Evolutionary conservation across 2,888 invertebrate genomes (phyloP), one percentile per base, ranked within the genome.

Genomic region (Callosobruchus maculatus): DNA sequence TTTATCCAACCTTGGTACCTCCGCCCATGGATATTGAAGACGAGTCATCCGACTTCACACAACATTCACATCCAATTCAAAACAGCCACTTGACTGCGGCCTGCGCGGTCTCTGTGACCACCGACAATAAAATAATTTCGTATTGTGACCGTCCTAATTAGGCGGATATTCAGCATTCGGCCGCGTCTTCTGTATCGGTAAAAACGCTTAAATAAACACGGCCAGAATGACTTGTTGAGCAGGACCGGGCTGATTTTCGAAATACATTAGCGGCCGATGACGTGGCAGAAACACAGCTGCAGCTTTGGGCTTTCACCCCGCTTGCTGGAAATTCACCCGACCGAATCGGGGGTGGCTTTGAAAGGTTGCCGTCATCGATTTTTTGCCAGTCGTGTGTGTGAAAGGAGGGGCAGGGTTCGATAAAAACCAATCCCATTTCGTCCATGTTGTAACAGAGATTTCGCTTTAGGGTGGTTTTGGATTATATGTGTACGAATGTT

Each of bases 71-170:
- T 18, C n/a, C n/a, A n/a, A n/a, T n/a, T n/a, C n/a, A n/a, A n/a
- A n/a, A 49, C 9, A 49, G 49, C 49, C 68, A 68, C 21, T 68
- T 68, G 68, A 7, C 68, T 68, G 21, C 68, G 68, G 68, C 68
- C 7, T 21, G 21, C 68, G 67, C 67, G 67, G 21, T 7, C 3
- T 26, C 18, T 49, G 68, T 20, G 68, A 9, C 20, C 22, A 20
- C 21, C 69, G 75, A 78, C 77, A 79, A 79, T 77, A 76, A 77
- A 77, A 74, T 76, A 70, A 77, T 77, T 75, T 76, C 49, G 76
- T 74, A 77, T 78, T 79, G 78, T 79, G 76, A 74, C 77, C 75
- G 73, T 66, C 73, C 78, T 79, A 79, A 79, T 79, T 79, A 79
- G 78, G 70, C 70, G 67, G 75, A 74, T 76, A 78, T 79, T 79